A percentile compares a stretch with the other conserved stretches of the same genome.
Conservation (phyloP, 2,113 vertebrate species). For the Chionis minor region DNA sequence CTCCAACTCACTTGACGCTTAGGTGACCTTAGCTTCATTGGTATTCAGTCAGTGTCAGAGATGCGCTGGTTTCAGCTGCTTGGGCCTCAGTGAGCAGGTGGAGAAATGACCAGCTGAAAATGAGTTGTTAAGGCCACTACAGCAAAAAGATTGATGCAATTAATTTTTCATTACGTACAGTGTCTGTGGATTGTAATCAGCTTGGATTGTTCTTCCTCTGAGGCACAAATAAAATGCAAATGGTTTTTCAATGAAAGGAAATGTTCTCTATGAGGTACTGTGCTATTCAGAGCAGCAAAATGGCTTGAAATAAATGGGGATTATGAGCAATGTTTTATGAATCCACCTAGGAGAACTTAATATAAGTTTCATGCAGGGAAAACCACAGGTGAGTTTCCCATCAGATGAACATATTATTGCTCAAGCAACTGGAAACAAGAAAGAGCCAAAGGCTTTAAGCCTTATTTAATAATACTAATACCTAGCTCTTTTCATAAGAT, state of each 20-base stretch:
- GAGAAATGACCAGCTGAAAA: constrained; percentile 82
- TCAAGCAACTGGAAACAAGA: constrained; percentile 27
- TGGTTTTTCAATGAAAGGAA: constrained; percentile 67
- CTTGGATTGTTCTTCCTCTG: constrained; percentile 75
- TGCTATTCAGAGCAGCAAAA: constrained; percentile 49
- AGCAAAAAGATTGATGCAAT: constrained; percentile 84
- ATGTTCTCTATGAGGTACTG: constrained; percentile 66
- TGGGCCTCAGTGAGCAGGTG: constrained; percentile 79
- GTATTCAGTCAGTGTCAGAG: constrained; percentile 74
- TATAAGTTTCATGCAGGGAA: not conserved
- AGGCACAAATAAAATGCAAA: constrained; percentile 80
- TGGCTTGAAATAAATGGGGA: constrained; percentile 64
- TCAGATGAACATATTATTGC: constrained; percentile 13
- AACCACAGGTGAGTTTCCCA: constrained; percentile 17
- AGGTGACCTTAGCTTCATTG: constrained; percentile 77
- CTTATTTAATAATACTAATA: constrained; percentile 12
- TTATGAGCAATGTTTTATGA: constrained; percentile 68
- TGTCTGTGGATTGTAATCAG: constrained; percentile 80
- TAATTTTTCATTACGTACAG: constrained; percentile 84
- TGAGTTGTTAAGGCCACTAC: constrained; percentile 81
- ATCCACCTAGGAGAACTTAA: constrained; percentile 50
- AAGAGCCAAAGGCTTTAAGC: not conserved
- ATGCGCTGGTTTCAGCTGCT: constrained; percentile 75
- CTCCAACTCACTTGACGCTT: not conserved
- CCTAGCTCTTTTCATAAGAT: not conserved